Evolutionary conservation across 1,140 invertebrate genomes (phyloP), one percentile per base, ranked within the genome.

Genomic region (Heliconius eleuchia): DNA sequence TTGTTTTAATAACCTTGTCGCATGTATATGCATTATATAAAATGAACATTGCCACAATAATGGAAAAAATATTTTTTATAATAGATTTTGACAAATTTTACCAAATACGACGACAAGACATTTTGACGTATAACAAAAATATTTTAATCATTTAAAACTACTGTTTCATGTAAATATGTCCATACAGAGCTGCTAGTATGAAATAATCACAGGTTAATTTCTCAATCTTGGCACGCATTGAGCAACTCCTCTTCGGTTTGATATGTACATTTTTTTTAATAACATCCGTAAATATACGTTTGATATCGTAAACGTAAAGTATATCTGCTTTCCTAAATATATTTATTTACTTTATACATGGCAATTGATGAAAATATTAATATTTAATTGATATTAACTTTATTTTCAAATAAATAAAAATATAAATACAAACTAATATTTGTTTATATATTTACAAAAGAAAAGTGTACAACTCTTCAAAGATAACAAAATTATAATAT

Each of bases 181-280:
- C 72, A 27, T 27, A 73, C 60, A 27, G 42, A 79, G 78, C 78
- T 79, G 78, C 78, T 74, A 55, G 72, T 50, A 42, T 71, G 78
- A 52, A 66, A 66, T 66, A 66, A 79, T 79, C 78, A 79, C 73
- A 79, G 42, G 57, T 75, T 42, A 66, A 74, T 74, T 60, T 60
- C 23, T 66, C 60, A 66, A 66, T 55, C 19, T 79, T 79, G 78
- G 78, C 78, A 79, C 78, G 42, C 66, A 34, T 79, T 79, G 78
- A 79, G 78, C 78, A 79, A 79, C 74, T 76, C 66, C 39, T 34
- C n/a, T 71, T 50, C 8, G 5, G 11, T 30, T 27, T 66, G 1
- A 9, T 66, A 66, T 66, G 5, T 66, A 66, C 60, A 66, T 11
- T 66, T 66, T 66, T 66, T 18, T 23, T 30, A 60, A 27, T 66